Evolutionary conservation across 1,140 invertebrate species (phyloP), one percentile per base, ranked within the genome.

Genomic region (Calycopis cecrops): DNA sequence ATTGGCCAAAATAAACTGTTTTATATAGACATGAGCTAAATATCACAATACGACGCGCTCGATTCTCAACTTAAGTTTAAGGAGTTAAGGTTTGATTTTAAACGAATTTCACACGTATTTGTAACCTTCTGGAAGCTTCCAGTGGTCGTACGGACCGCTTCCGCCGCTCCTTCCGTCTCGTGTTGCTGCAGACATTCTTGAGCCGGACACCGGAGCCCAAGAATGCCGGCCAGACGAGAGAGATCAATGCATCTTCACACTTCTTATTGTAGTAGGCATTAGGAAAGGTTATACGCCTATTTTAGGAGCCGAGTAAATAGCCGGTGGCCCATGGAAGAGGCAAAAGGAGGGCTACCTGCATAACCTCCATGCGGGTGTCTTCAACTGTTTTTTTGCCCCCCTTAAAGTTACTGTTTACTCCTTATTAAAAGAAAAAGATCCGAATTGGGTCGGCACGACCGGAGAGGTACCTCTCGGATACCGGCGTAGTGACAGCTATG

Each of bases 161-260:
- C 82, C 82, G 82, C 73, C 79, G 75, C 76, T 81, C 79, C 81
- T 86, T 86, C 83, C 83, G 83, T 84, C 80, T 84, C 80, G 80
- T 73, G 76, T 84, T 84, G 80, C 79, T 82, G 65, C 76, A 73
- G 68, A 76, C 75, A 85, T 85, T 83, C 82, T 73, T 72, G 60
- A 69, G 73, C 70, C 73, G 71, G 79, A 76, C 72, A 72, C 73
- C 67, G 69, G 82, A 70, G 67, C 63, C 62, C 54, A 77, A 71
- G 80, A 84, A 86, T 85, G 82, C 75, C 57, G 79, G 66, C 79
- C 66, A 75, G 73, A 74, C 77, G 62, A 63, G 73, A 65, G 52
- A 81, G 77, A 76, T 79, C 77, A 80, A 79, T 81, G 21, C 21
- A 28, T 28, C 21, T 28, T 28, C 21, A 28, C 21, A 28, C 21